Base-by-base conservation (phyloP, 2,888 invertebrate genomes). In the Torymus auratus region DNA sequence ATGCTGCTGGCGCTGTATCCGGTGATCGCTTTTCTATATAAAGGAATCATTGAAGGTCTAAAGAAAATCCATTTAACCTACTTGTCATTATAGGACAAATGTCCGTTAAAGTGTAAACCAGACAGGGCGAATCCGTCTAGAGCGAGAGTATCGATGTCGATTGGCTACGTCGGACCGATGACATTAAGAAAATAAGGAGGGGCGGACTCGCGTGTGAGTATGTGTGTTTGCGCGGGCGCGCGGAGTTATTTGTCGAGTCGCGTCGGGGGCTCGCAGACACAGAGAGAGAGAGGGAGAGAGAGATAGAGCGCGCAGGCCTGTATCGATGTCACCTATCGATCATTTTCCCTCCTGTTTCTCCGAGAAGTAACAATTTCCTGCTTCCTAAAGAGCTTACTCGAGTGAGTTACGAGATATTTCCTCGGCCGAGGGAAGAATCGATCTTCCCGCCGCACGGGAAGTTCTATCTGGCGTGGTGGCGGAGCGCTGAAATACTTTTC, bases 391-490 rank as follows among this genome's bases (percentile, higher is more conserved):
- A 88, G 87, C 87, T 88, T 88, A 88, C 86, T 85, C 84, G 87
- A 88, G 85, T 86, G 88, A 90, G 87, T 89, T 89, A 88, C 87
- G 88, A 87, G 88, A 88, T 88, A 88, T 88, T 89, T 88, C 87
- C 88, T 87, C 84, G 83, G 83, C 83, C 83, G 83, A 83, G 84
- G 7, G 84, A 73, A 69, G 81, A 81, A 88, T 89, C 88, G 88
- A 88, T 89, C 88, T 87, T 85, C 84, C 85, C 84, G 85, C 86
- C 81, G 74, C 71, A 83, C 85, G 84, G 85, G 85, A 87, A 86
- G 84, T 86, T 86, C 83, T 85, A 84, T 86, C 85, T 83, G 82
- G 84, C 81, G 71, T 83, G 83, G 83, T 82, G 76, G 77, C 78
- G 70, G 41, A 41, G 41, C 41, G 41, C 84, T 84, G 83, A 85